Percentiles rank a stretch among this genome's conserved stretches.
Conservation (phyloP, 2,888 invertebrate genomes). For the Mythimna albipuncta region DNA sequence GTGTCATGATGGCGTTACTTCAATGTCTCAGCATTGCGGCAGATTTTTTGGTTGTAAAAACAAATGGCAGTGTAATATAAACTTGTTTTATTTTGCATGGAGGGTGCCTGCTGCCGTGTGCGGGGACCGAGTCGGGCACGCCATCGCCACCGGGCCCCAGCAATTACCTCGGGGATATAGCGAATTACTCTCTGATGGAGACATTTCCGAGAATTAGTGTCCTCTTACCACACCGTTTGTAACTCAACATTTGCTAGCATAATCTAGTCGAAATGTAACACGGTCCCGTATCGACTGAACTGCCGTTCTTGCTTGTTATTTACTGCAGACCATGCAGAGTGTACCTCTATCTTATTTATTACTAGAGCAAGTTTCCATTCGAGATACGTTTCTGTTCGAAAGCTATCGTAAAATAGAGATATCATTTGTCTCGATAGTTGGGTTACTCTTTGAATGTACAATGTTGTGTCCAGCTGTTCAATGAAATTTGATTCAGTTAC, state of each 20-base stretch:
- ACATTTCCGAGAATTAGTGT: conserved; percentile 69
- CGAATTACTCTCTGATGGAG: conserved; percentile 70
- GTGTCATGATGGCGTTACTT: conserved; percentile 63
- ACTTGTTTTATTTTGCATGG: conserved; percentile 55
- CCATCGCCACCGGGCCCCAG: conserved; percentile 37
- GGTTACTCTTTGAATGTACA: conserved; percentile 73
- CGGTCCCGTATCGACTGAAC: conserved; percentile 23
- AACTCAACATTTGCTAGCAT: conserved; percentile 20
- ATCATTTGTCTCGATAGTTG: conserved; percentile 57
- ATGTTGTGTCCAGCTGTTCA: conserved; percentile 82
- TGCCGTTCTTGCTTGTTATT: conserved; percentile 54
- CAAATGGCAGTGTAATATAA: conserved; percentile 65
- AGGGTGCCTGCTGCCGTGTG: conserved; percentile 58
- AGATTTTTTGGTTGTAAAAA: conserved; percentile 64
- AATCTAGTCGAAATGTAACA: conserved; percentile 41
- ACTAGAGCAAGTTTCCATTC: conserved; percentile 48
- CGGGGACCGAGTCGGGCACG: conserved; percentile 42
- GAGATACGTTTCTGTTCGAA: conserved; percentile 38
- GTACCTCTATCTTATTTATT: conserved; percentile 57
- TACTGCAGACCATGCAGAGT: conserved; percentile 45
- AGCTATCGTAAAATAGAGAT: conserved; percentile 54
- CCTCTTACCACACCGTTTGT: conserved; percentile 38
- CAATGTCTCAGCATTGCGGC: conserved; percentile 54
- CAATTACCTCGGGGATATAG: conserved; percentile 71
- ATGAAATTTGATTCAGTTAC: conserved; percentile 85